phyloP scores from a whole-genome alignment of 2,888 invertebrate species.

The Adelognathus sp. region DNA sequence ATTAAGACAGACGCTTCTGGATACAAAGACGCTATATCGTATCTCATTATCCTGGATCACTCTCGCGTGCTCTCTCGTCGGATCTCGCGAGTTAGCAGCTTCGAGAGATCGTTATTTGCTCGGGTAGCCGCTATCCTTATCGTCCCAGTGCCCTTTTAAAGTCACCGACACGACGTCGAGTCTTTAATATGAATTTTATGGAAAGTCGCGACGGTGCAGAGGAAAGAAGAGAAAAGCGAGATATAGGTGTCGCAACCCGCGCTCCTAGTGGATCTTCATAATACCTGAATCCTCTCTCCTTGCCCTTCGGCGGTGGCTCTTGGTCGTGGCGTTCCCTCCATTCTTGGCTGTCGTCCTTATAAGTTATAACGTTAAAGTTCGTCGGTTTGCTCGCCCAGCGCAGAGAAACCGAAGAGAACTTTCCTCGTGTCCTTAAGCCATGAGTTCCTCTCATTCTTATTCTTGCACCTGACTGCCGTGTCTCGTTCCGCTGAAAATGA shows the following conservation, averaged over 20 bases:
- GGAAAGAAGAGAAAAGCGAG: not conserved
- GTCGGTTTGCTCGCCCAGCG: constrained; percentile 9
- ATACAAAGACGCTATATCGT: constrained; percentile 43
- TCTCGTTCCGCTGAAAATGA: constrained; percentile 20
- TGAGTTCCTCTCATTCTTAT: constrained; percentile 19
- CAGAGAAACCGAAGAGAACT: constrained; percentile 24
- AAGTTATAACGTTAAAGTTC: constrained; percentile 56
- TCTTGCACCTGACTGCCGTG: not conserved
- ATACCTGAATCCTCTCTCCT: constrained; percentile 20
- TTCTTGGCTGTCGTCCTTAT: constrained; percentile 38
- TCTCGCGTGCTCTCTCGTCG: constrained; percentile 42
- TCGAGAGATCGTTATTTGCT: constrained; percentile 48
- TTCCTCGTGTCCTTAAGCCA: constrained; percentile 21
- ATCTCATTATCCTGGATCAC: constrained; percentile 50
- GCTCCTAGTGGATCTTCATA: constrained; percentile 28
- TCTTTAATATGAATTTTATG: constrained; percentile 62
- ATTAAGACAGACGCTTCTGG: constrained; percentile 28
- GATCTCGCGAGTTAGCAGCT: constrained; percentile 50
- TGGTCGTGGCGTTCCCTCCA: constrained; percentile 14
- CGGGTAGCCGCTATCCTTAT: constrained; percentile 33
- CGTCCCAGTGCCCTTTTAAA: constrained; percentile 50
- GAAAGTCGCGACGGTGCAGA: constrained; percentile 31
- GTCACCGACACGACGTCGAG: constrained; percentile 37
- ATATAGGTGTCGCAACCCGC: not conserved
- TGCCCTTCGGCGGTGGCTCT: constrained; percentile 8